A percentile compares a stretch with the other conserved stretches of the same genome.
Conservation (phyloP, 2,888 invertebrate species). For the Cybosia mesomella region DNA sequence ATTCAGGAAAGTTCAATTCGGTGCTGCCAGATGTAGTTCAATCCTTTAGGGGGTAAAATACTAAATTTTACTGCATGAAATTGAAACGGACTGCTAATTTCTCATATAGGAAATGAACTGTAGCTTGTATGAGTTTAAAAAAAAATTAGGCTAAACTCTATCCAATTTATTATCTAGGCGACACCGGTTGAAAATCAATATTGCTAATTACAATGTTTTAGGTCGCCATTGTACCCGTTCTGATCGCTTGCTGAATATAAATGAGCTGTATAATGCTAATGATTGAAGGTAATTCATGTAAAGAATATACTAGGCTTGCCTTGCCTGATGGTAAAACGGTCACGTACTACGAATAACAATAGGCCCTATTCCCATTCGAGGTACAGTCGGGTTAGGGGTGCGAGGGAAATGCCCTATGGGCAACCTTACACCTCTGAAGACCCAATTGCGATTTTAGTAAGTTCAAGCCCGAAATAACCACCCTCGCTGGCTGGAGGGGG, state of each 20-base stretch:
- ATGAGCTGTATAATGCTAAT: slow-evolving; percentile 56
- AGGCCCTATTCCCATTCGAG: slow-evolving; percentile 16
- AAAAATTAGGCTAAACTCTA: not conserved
- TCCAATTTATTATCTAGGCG: not conserved
- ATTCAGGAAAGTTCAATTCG: too few relatives aligned
- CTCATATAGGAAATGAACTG: not conserved
- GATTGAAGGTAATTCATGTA: slow-evolving; percentile 67
- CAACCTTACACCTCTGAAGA: too few relatives aligned
- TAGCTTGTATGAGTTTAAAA: not conserved
- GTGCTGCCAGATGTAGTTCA: too few relatives aligned
- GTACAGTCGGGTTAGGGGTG: not conserved
- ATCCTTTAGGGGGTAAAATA: too few relatives aligned
- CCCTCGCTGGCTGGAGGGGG: too few relatives aligned
- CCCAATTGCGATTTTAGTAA: too few relatives aligned
- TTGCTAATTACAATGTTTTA: slow-evolving; percentile 5
- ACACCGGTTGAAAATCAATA: slow-evolving; percentile 14
- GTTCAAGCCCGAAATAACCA: too few relatives aligned
- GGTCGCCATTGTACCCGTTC: not conserved
- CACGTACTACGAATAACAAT: slow-evolving; percentile 56
- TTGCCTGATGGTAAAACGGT: slow-evolving; percentile 55
- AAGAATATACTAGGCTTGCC: slow-evolving; percentile 51
- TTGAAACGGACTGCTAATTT: too few relatives aligned
- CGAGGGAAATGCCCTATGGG: too few relatives aligned
- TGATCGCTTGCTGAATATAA: slow-evolving; percentile 49
- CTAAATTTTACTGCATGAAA: too few relatives aligned